Evolutionary conservation across 2,797 vertebrate species (phyloP), one percentile per base, ranked within the genome.

Genomic region (Decapterus maruadsi): DNA sequence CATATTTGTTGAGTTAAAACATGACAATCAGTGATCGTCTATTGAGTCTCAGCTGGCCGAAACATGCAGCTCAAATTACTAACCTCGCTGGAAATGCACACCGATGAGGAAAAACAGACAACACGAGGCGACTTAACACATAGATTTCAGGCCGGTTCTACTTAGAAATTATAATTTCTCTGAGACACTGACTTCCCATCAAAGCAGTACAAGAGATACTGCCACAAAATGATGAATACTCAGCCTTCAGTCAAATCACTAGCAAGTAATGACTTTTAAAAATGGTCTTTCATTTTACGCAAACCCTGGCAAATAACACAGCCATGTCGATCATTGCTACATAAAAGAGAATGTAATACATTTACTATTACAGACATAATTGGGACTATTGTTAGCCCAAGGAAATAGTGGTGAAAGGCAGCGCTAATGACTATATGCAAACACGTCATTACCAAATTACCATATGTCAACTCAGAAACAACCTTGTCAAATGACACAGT

Each of bases 361-460:
- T 89, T 92, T 90, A 93, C 90, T 91, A 93, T 93, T 88, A 91
- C 82, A 92, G 89, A 90, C 89, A 91, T 93, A 93, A 93, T 93
- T 92, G 87, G 90, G 90, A 93, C 91, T 85, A 92, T 92, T 93
- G 92, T 93, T 93, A 91, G 93, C 92, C 91, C 85, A 89, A 87
- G 89, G 92, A 93, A 93, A 94, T 87, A 79, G 78, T 75, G 92
- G 92, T 92, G 90, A 93, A 93, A 93, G 89, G 89, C 91, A 92
- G 89, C 83, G 89, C 90, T 92, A 93, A 93, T 91, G 92, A 90
- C 92, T 92, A 89, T 92, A 93, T 90, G 90, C 90, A 92, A 93
- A 93, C 93, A 94, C 87, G 81, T 91, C 90, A 93, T 95, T 93
- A 92, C 83, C 77, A 89, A 93, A 94, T 95, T 92, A 95, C 89